Evolutionary conservation across 1,140 invertebrate genomes (phyloP), one percentile per base, ranked within the genome.

Genomic region (Drosophila sp.): DNA sequence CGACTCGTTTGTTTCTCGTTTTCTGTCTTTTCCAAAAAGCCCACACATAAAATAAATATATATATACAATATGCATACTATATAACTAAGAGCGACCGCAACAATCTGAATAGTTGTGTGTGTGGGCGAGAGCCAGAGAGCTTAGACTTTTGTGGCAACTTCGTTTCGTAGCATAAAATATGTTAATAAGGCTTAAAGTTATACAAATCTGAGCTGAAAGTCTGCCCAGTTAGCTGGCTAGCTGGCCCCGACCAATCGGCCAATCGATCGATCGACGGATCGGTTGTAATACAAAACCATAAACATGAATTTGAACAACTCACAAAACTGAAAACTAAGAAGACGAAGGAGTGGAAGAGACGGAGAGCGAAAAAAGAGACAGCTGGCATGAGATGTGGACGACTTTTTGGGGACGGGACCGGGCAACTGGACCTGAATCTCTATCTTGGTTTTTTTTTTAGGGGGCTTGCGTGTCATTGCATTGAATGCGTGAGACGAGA

Each of bases 181-280:
- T 87, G 83, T 87, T 87, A 87, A 87, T 87, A 87, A 89, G 83
- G 72, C 83, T 89, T 89, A 84, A 84, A 90, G 73, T 80, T 84
- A 89, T 84, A 87, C 76, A 79, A 74, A 87, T 62, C 61, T 75
- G 38, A 35, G 47, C 64, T 58, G 40, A 50, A 50, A 58, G 56
- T 58, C 56, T 38, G 32, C 23, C 56, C 56, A 35, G 17, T 47
- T 25, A 47, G 32, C 65, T 56, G 65, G 35, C 35, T 32, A 27
- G 8, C 29, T 33, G 60, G 25, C 66, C 23, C 11, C 44, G 23
- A 50, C 17, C 44, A 7, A 47, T 57, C 29, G 25, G 4, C 27
- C 44, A 23, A 47, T 47, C 44, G 44, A 47, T 25, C 40, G 7
- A 58, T 70, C 27, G 72, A 25, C 38, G 66, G 73, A 76, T 76